Base-by-base conservation (phyloP, 2,113 vertebrate species). In the Haliaeetus leucogaster region DNA sequence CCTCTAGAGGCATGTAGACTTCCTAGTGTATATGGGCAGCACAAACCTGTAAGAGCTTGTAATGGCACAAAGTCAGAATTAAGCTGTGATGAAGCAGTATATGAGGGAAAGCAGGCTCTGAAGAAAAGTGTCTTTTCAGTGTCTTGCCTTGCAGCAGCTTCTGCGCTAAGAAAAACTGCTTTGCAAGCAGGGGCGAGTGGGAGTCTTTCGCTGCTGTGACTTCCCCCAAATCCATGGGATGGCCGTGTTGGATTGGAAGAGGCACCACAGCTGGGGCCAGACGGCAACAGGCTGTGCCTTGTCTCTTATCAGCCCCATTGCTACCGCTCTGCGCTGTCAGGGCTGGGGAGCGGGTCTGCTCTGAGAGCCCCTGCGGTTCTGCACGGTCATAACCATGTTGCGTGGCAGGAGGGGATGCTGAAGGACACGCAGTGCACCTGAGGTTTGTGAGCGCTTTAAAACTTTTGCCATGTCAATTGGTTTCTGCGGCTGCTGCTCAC, bases 381-480 rank as follows among this genome's bases (percentile, higher is more conserved):
- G 74, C 29, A 11, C 10, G 3, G 8, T 2, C 26, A 6, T 3
- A 11, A 0, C 25, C 0, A 1, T 13, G 9, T 21, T 10, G 11
- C 0, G 0, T 18, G 34, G 22, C 21, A 55, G 55, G 47, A 74
- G 26, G 38, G 13, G 55, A 12, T 1, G 8, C 67, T 12, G 3
- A 53, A 55, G 38, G 38, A 52, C 5, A 7, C 0, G 2, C 19
- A 36, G 36, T 1, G 0, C 3, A 8, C 8, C 45, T 7, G 17
- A 40, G 22, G 27, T 47, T 52, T 68, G 40, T 7, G 19, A 82
- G 16, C 0, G 3, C 38, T 74, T 71, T n/a, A 32, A 50, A 91
- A 65, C 16, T 68, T 67, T 3, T 14, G 7, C 21, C 34, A 3
- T 21, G 17, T 23, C 43, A n/a, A 3, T 47, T 25, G 11, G 6